Evolutionary conservation across 2,113 vertebrate genomes (phyloP).

Genomic region (Tachycineta bicolor): DNA sequence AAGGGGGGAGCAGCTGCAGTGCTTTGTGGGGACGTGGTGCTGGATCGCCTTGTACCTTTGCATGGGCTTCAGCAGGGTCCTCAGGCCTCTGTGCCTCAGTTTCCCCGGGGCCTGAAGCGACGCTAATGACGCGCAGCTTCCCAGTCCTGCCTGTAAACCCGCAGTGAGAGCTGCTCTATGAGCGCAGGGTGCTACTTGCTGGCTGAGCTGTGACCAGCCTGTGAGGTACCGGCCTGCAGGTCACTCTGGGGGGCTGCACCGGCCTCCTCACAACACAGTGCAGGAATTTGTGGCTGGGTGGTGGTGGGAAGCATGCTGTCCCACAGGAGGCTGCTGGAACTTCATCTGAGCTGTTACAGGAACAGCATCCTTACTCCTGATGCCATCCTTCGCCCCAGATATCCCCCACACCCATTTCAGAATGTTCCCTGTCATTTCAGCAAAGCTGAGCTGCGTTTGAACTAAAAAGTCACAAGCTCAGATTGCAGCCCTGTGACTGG

Average conservation of each 20-base stretch:
- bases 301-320: neutral
- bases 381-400: neutral
- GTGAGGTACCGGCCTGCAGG: neutral
- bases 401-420: neutral
- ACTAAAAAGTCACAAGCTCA: neutral
- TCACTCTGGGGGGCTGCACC: neutral
- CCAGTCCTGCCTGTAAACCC: neutral
- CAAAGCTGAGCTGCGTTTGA: neutral
- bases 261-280: accelerated
- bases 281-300: neutral
- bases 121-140: accelerated
- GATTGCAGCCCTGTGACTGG: neutral
- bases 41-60: neutral
- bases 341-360: accelerated
- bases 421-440: neutral
- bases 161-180: neutral
- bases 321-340: neutral
- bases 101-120: neutral
- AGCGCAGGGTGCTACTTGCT: accelerated
- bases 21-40: neutral
- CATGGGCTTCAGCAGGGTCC: neutral
- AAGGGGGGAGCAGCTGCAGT: neutral
- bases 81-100: neutral
- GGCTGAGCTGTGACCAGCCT: neutral
- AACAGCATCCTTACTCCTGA: neutral